Conservation (phyloP, 2,113 vertebrate species). For the Malurus alboscapulatus region DNA sequence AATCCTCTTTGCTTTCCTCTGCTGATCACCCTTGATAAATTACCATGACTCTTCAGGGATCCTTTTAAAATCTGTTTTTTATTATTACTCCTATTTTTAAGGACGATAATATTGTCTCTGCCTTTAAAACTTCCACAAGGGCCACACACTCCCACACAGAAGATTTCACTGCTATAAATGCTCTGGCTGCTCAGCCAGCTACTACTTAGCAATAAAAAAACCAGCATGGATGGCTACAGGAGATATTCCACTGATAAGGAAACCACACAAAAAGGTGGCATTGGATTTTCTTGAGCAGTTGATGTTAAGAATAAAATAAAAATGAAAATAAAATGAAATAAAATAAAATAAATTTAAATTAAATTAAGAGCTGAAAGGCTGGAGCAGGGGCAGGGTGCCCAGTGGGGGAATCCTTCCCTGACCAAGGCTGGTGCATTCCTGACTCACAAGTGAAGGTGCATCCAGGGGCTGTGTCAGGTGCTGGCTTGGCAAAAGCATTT, state of each 20-base stretch:
- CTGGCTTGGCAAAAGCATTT: not conserved
- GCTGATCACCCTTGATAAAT: not conserved
- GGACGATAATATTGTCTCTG: not conserved
- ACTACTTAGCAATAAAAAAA: not conserved
- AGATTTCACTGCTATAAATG: not conserved
- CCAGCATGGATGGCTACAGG: not conserved
- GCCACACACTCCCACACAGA: not conserved
- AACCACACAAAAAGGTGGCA: accelerated
- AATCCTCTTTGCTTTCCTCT: not conserved
- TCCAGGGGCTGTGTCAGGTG: not conserved
- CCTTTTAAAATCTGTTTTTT: not conserved
- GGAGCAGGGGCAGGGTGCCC: not conserved
- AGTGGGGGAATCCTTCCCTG: not conserved
- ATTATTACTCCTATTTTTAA: not conserved
- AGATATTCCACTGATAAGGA: no score
- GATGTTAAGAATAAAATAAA: not conserved
- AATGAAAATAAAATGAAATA: not conserved
- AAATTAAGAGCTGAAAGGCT: not conserved
- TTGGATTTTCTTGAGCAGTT: not conserved
- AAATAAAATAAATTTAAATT: not conserved
- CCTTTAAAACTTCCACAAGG: not conserved
- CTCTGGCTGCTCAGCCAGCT: not conserved
- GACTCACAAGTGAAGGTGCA: not conserved
- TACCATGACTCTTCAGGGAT: not conserved
- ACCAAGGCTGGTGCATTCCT: not conserved